phyloP scores from a whole-genome alignment of 1,140 invertebrate genomes.

The Drosophila varians region DNA sequence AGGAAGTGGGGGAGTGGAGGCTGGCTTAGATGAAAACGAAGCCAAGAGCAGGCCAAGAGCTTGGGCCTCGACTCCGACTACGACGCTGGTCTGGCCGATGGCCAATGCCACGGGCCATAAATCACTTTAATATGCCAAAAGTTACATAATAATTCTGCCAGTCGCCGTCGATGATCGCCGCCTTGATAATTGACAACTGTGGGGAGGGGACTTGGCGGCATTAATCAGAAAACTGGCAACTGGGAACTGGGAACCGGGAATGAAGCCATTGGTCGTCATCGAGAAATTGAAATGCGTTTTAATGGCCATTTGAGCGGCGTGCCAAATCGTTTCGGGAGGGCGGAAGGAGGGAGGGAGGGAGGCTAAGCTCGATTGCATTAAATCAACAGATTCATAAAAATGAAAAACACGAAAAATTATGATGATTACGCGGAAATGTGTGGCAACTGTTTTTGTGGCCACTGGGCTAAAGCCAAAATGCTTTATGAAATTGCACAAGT shows the following conservation, averaged over 20 bases:
- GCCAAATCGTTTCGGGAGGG: slow-evolving; percentile 52
- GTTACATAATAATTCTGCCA: slow-evolving; percentile 78
- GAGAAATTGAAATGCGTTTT: slow-evolving; percentile 74
- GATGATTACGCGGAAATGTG: slow-evolving; percentile 79
- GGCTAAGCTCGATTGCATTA: slow-evolving; percentile 37
- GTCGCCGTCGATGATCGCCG: slow-evolving; percentile 39
- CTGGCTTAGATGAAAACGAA: slow-evolving; percentile 50
- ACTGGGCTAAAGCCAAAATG: slow-evolving; percentile 51
- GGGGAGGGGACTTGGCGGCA: slow-evolving; percentile 14
- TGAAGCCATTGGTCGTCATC: slow-evolving; percentile 57
- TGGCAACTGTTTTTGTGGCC: slow-evolving; percentile 65
- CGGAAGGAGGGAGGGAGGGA: slow-evolving; percentile 10
- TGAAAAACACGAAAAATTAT: slow-evolving; percentile 72
- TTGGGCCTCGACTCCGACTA: neutral
- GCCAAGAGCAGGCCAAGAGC: slow-evolving; percentile 52
- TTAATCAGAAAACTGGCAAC: slow-evolving; percentile 59
- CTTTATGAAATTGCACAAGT: slow-evolving; percentile 77
- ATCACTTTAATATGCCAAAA: slow-evolving; percentile 80
- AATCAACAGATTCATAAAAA: slow-evolving; percentile 60
- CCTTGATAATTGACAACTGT: slow-evolving; percentile 54
- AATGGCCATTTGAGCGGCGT: slow-evolving; percentile 58
- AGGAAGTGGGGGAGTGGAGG: slow-evolving; percentile 54
- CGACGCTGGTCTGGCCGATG: slow-evolving; percentile 40
- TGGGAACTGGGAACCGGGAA: no score
- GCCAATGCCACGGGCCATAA: slow-evolving; percentile 77